phyloP scores from a whole-genome alignment of 2,113 vertebrate species.

The Tragelaphus strepsiceros region DNA sequence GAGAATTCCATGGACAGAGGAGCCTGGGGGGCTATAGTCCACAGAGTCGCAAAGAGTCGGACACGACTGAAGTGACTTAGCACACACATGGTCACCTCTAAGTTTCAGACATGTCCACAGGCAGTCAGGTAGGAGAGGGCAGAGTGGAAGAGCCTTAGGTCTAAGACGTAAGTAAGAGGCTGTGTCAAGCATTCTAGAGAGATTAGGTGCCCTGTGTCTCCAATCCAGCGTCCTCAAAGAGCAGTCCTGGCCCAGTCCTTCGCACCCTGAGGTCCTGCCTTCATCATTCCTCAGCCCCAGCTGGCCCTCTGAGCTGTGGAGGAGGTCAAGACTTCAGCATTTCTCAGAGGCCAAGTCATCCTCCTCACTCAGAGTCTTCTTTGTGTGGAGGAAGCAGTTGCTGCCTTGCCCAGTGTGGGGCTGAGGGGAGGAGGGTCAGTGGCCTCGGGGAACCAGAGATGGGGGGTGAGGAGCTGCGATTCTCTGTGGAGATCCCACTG shows the following conservation, averaged over 20 bases:
- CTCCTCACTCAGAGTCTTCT: conserved; percentile 39
- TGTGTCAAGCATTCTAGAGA: neutral
- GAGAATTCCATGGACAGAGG: neutral
- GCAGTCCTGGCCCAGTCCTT: neutral
- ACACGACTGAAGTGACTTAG: neutral
- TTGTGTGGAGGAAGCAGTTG: conserved; percentile 29
- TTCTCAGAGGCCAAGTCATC: conserved; percentile 52
- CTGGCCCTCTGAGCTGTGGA: neutral
- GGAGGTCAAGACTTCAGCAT: conserved; percentile 47
- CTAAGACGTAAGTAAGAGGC: neutral
- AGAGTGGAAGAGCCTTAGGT: neutral
- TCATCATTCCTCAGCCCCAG: neutral
- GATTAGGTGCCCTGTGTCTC: neutral
- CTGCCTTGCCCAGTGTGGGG: neutral
- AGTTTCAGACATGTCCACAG: neutral
- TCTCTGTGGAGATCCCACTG: neutral
- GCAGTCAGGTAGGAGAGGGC: neutral
- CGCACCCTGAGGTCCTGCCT: neutral
- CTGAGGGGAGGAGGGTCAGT: neutral
- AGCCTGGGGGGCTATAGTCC: neutral
- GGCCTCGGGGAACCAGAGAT: neutral
- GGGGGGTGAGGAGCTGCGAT: neutral
- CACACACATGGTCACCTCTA: neutral
- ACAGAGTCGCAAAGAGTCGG: neutral
- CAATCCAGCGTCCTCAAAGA: neutral